Base-by-base conservation (phyloP, 2,888 invertebrate species). In the Helicoverpa assulta region DNA sequence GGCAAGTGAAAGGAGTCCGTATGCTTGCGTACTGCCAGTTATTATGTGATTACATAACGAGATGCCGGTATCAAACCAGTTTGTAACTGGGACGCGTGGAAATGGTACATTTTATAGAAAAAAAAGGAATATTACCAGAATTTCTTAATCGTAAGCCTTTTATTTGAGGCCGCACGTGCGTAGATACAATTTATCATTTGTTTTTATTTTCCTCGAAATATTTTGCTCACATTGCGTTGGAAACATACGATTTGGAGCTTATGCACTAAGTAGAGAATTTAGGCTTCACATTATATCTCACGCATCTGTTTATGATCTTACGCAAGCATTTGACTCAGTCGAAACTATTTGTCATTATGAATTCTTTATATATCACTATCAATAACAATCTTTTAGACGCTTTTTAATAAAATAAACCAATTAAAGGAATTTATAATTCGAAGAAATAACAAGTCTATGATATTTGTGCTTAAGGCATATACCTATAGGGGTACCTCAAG, bases 1-100 rank as follows among this genome's bases (percentile, higher is more conserved):
- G 87, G 80, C 79, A 85, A 89, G 90, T 90, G 90, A 90, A 90
- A 90, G 90, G 90, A 88, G 85, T 81, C 73, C 81, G 80, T 78
- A 83, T 82, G 80, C 83, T 70, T 78, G 75, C 76, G 67, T 81
- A 83, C 65, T 78, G 65, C 72, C 69, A 80, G 84, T 88, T 84
- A 86, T 83, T 85, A 84, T 70, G 76, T 66, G 72, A 63, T 89
- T 89, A 86, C 88, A 85, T 88, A 89, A 89, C 76, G 58, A 70
- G 69, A 78, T 75, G 80, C 84, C 81, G 71, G 83, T 82, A 78
- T 75, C 70, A 81, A 84, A 84, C 84, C 80, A 67, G 84, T 84
- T 73, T 53, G 53, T 64, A 84, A 70, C 67, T 84, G 65, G 84
- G 82, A 78, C 84, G 62, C 61, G 67, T 82, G 73, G 82, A 80